phyloP scores from a whole-genome alignment of 2,797 vertebrate species.

The Rhinella marina region DNA sequence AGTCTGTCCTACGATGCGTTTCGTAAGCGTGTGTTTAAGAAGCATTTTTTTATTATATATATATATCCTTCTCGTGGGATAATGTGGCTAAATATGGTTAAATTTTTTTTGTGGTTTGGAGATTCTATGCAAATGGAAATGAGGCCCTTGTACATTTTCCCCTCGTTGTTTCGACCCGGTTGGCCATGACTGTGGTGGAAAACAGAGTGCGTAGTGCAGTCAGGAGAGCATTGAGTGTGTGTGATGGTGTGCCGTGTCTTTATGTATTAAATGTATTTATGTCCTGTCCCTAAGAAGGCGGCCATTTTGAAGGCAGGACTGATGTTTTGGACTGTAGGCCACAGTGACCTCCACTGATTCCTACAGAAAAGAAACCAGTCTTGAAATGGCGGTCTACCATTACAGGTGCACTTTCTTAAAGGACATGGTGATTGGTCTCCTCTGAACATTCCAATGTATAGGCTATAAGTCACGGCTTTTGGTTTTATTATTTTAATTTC shows the following conservation, averaged over 20 bases:
- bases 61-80: conserved; percentile 44
- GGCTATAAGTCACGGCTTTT: background rate
- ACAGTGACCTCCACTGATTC: background rate
- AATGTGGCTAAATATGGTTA: conserved; percentile 53
- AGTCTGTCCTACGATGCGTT: conserved; percentile 48
- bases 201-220: conserved; percentile 63
- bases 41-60: conserved; percentile 42
- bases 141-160: conserved; percentile 44
- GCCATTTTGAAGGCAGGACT: conserved; percentile 1
- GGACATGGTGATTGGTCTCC: conserved; percentile 21
- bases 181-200: conserved; percentile 52
- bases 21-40: conserved; percentile 54
- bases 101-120: conserved; percentile 55
- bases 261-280: conserved; percentile 24
- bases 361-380: background rate
- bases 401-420: background rate
- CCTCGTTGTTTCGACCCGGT: conserved; percentile 56
- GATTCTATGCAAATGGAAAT: conserved; percentile 66
- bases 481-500: background rate
- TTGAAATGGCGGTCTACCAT: background rate
- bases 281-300: background rate
- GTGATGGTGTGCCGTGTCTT: conserved; percentile 26
- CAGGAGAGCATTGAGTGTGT: conserved; percentile 66
- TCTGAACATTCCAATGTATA: conserved; percentile 20
- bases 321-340: background rate